A percentile compares a stretch with the other conserved stretches of the same genome.
Conservation (phyloP, 2,113 vertebrate species). For the Xiphias gladius region DNA sequence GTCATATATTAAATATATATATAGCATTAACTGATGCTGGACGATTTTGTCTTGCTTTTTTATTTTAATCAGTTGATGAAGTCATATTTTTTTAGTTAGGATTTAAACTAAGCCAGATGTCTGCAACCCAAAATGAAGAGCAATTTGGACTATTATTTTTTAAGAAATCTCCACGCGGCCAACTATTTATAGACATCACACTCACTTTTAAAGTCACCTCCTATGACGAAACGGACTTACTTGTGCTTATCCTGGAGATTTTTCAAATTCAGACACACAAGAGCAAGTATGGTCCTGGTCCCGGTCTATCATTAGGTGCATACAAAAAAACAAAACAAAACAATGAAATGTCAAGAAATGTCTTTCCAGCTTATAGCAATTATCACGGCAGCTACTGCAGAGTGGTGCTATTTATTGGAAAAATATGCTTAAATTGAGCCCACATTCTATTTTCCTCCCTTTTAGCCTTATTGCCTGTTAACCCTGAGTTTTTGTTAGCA, state of each 20-base stretch:
- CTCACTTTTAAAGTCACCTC: conserved; percentile 21
- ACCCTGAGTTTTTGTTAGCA: neutral
- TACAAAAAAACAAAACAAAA: conserved; percentile 42
- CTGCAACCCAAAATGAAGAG: neutral
- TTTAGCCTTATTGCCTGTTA: neutral
- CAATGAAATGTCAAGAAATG: conserved; percentile 12
- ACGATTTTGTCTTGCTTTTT: neutral
- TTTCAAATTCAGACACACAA: conserved; percentile 36
- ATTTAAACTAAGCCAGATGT: neutral
- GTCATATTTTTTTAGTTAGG: neutral
- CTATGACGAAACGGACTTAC: conserved; percentile 24
- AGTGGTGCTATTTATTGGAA: neutral
- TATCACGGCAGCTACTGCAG: neutral
- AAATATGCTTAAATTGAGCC: neutral
- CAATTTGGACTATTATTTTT: neutral
- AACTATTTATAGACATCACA: conserved; percentile 3
- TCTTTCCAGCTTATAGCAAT: neutral
- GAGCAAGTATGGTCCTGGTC: neutral
- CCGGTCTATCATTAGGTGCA: conserved; percentile 18
- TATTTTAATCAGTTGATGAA: neutral
- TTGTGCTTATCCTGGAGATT: conserved; percentile 20
- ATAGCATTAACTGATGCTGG: neutral
- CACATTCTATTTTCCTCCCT: neutral
- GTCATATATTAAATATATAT: neutral
- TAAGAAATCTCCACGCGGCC: neutral